Percentiles rank a stretch among this genome's conserved stretches.
These are phyloP conservation scores for Nycticebus coucang DNA, from an alignment of 2,113 vertebrate genomes.

Conservation along the genomic window DNA sequence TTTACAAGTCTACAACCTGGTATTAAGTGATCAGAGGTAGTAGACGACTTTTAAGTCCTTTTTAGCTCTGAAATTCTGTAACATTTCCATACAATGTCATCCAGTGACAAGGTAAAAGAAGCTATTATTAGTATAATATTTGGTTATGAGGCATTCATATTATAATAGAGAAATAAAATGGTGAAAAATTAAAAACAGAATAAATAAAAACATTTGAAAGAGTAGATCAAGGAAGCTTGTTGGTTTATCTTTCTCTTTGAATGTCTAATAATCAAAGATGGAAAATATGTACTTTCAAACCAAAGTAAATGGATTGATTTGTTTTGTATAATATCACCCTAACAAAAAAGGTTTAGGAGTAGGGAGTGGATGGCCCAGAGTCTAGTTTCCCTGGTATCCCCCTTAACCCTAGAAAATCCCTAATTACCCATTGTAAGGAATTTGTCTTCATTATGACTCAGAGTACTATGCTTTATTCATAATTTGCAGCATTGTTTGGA, in stretches of 20 bases:
- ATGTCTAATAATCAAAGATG: background rate
- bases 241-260: background rate
- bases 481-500: background rate
- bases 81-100: background rate
- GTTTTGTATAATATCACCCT: background rate
- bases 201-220: background rate
- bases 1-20: background rate
- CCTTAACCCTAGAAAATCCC: background rate
- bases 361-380: background rate
- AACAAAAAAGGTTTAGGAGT: background rate
- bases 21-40: background rate
- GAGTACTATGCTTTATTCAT: background rate
- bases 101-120: background rate
- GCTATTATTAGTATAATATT: background rate
- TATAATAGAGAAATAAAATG: background rate
- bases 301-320: background rate
- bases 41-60: background rate
- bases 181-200: background rate
- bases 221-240: background rate
- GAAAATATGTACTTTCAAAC: background rate
- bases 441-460: conserved; percentile 10
- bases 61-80: background rate
- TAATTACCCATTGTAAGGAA: background rate
- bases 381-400: too few species aligned
- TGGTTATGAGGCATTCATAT: background rate